A percentile compares a stretch with the other conserved stretches of the same genome.
These are phyloP conservation scores for Hylyphantes graminicola DNA, from an alignment of 1,140 invertebrate species.

Conservation along the genomic window DNA sequence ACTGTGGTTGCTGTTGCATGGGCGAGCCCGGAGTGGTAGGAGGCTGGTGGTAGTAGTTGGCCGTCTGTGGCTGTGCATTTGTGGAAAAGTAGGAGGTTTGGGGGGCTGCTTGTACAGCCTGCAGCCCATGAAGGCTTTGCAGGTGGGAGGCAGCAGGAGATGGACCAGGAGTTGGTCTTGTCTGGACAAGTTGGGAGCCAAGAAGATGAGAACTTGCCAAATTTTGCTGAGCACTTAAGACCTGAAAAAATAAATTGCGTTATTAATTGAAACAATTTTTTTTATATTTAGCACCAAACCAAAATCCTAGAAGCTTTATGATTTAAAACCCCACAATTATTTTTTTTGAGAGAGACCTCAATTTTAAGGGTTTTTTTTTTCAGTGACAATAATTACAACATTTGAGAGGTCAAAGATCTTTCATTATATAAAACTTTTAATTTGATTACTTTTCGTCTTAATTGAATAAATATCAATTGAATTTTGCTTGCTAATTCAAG, in stretches of 20 bases:
- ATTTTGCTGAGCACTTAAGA: constrained; percentile 68
- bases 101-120: constrained; percentile 69
- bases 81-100: constrained; percentile 73
- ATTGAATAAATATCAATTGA: too few relatives aligned
- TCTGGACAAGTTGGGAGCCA: constrained; percentile 74
- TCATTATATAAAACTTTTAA: too few relatives aligned
- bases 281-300: too few relatives aligned
- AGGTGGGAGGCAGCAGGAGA: constrained; percentile 63
- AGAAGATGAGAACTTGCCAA: constrained; percentile 70
- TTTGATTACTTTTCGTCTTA: too few relatives aligned
- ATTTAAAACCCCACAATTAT: too few relatives aligned
- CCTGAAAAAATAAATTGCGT: constrained; percentile 36
- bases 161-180: constrained; percentile 66
- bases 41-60: constrained; percentile 61
- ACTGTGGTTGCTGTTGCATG: constrained; percentile 59
- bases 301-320: too few relatives aligned
- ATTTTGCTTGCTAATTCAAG: too few relatives aligned
- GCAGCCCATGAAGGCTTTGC: constrained; percentile 66
- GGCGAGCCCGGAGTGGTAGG: constrained; percentile 57
- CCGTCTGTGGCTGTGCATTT: constrained; percentile 57
- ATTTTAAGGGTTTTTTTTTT: too few relatives aligned
- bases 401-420: too few relatives aligned
- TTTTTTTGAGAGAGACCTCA: too few relatives aligned
- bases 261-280: too few relatives aligned
- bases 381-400: too few relatives aligned